Evolutionary conservation across 2,113 vertebrate genomes (phyloP), one percentile per base, ranked within the genome.

Genomic region (Hemibagrus wyckioides): DNA sequence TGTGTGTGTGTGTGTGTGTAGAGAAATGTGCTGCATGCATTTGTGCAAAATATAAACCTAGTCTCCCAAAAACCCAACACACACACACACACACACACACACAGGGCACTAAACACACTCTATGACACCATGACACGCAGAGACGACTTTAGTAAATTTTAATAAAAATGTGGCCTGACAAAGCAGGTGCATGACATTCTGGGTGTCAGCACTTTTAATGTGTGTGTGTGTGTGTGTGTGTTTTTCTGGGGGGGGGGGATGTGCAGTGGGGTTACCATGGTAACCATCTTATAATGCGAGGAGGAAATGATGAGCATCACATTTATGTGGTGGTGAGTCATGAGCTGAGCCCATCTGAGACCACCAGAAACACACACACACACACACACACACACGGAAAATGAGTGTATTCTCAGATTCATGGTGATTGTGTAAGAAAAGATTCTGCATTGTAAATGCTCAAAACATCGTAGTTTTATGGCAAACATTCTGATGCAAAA

Each of bases 241-340:
- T 71, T 36, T 44, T 21, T 76, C 50, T 80, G 6, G 17, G 13
- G 30, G 85, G 48, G 89, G 25, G 83, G 65, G 30, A 9, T 0
- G 21, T 19, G 3, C 69, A 73, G 82, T 67, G 54, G 54, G 65
- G 92, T 92, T 92, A 94, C 92, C 90, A 92, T 92, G 90, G 93
- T 77, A 92, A 93, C 92, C 41, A 82, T 85, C 65, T 86, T 11
- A 81, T 84, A 82, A 88, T 87, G 80, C 87, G 82, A 83, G 86
- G 83, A 90, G 57, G 69, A 82, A 61, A 69, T 67, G 75, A 81
- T 81, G n/a, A 85, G 44, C 56, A 83, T 75, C 52, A 56, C 19
- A 28, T 30, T 83, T 63, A 84, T 84, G 52, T 41, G 41, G 67
- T 85, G 89, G 89, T 92, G 92, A 94, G 88, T 93, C 92, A 91